Evolutionary conservation across 1,140 invertebrate species (phyloP), one percentile per base, ranked within the genome.

Genomic region (Drosophila arawakana): DNA sequence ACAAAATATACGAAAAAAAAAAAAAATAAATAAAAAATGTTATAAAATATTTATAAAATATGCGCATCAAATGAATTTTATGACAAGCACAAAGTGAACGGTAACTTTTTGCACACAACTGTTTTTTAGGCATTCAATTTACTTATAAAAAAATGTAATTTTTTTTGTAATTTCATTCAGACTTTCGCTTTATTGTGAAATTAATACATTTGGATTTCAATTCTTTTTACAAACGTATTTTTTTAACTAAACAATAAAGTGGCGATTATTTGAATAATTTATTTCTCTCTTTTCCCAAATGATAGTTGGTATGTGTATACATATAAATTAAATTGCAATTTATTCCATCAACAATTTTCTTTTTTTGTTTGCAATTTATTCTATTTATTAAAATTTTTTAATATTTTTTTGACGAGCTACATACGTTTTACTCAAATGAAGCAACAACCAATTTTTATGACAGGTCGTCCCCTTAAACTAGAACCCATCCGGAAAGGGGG

Each of bases 11-110:
- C 6, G 15, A 15, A 15, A 30, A 3, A 30, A 3, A 30, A 1
- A 30, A 58, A 78, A 81, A 81, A 81, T 74, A 81, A 77, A 77
- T 69, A 80, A 67, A 43, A 80, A 76, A 80, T 6, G 58, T 39
- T 54, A 70, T 71, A 60, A 80, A 80, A 77, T 73, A 43, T 43
- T 11, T 30, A 30, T 30, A 30, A 30, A 30, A 30, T 30, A 80
- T 76, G 44, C 58, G 49, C 73, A 68, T 67, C 69, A 69, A 73
- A 81, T 73, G 61, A 70, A 65, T 73, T 81, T 62, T 41, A 69
- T 50, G 60, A 68, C 54, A 41, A 37, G 60, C 59, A 37, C 25
- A 49, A 52, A 44, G 30, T 0, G 10, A 10, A 2, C 1, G 47
- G 18, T 3, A 9, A 52, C 60, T 30, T 41, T 57, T 5, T 21